Evolutionary conservation across 2,113 vertebrate species (phyloP).

Genomic region (Myanophis thanlyinensis): DNA sequence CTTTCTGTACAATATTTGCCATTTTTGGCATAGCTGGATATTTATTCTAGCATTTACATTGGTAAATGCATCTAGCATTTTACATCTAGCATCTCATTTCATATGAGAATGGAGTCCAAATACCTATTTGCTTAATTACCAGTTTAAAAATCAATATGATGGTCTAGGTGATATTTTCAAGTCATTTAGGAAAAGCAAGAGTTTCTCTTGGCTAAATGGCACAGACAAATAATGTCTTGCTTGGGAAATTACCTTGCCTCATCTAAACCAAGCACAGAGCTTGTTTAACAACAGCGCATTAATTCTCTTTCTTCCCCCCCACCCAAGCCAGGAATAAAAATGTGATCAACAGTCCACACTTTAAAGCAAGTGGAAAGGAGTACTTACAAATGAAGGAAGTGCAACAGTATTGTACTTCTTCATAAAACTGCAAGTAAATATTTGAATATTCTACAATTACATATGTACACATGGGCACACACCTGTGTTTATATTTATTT

Average conservation of each 20-base stretch:
- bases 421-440: neutral
- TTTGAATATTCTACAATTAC: neutral
- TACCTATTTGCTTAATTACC: neutral
- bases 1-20: neutral
- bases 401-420: neutral
- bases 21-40: neutral
- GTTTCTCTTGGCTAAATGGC: neutral
- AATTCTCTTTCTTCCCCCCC: neutral
- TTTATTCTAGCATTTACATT: neutral
- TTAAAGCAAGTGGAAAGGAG: neutral
- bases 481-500: neutral
- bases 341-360: conserved; percentile 23
- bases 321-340: neutral
- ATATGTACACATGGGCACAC: neutral
- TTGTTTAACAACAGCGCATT: conserved; percentile 17
- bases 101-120: neutral
- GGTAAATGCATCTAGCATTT: too few species aligned
- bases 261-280: neutral
- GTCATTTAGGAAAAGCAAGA: neutral
- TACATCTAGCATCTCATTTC: too few species aligned
- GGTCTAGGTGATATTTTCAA: neutral
- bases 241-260: neutral
- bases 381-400: neutral
- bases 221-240: neutral
- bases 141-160: neutral